Evolutionary conservation across 2,888 invertebrate genomes (phyloP).

Genomic region (Trypoxylon attenuatum): DNA sequence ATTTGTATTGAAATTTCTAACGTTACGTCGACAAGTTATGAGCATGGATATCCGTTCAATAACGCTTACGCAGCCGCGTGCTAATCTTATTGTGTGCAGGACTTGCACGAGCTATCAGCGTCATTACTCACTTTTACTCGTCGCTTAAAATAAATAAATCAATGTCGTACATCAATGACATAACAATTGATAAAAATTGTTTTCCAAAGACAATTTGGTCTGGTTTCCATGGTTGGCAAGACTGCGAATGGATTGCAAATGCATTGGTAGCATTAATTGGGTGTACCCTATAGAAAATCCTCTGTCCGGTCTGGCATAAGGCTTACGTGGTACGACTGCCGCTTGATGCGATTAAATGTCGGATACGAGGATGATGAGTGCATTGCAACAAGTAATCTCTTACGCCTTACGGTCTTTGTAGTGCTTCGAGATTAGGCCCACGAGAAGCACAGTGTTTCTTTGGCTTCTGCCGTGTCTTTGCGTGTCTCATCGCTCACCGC

Average conservation of each 20-base stretch:
- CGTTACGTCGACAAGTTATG: too few relatives aligned
- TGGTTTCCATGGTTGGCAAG: too few relatives aligned
- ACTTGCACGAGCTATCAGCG: too few relatives aligned
- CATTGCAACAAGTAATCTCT: conserved; percentile 41
- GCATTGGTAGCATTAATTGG: background rate
- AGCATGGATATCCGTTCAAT: too few relatives aligned
- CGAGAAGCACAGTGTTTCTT: conserved; percentile 13
- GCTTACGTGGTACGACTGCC: conserved; percentile 18
- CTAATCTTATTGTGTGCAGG: too few relatives aligned
- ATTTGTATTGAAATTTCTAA: too few relatives aligned
- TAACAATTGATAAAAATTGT: too few relatives aligned
- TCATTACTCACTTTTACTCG: too few relatives aligned
- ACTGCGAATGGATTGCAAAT: background rate
- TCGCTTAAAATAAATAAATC: too few relatives aligned
- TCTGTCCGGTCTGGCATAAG: background rate
- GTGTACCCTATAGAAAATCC: background rate
- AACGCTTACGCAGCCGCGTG: too few relatives aligned
- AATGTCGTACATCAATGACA: too few relatives aligned
- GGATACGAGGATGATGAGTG: conserved; percentile 22
- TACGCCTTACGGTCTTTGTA: conserved; percentile 30
- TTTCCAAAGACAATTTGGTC: too few relatives aligned
- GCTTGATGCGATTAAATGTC: conserved; percentile 33
- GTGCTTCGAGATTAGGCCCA: conserved; percentile 42
- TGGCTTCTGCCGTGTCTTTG: conserved; percentile 22
- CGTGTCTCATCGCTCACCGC: background rate